Evolutionary conservation across 2,888 invertebrate species (phyloP).

Genomic region (Dicyrtoma fusca): DNA sequence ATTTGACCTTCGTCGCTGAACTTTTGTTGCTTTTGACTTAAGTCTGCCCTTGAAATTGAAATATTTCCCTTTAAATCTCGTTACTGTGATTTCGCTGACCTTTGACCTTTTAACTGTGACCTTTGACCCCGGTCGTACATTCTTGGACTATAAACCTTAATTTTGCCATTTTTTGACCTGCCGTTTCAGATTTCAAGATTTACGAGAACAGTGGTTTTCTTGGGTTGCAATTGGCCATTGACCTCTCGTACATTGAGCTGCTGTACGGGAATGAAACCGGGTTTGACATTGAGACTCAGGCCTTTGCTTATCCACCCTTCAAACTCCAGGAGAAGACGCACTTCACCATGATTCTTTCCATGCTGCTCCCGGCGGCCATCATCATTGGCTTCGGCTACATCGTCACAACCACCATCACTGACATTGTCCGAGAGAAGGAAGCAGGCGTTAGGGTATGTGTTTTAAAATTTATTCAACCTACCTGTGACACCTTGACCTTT

Average conservation of each 20-base stretch:
- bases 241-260: slow-evolving; percentile 23
- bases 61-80: too few species aligned
- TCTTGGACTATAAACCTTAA: too few species aligned
- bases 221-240: slow-evolving; percentile 39
- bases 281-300: slow-evolving; percentile 32
- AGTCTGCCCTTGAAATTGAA: too few species aligned
- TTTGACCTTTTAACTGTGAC: too few species aligned
- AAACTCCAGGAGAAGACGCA: slow-evolving; percentile 24
- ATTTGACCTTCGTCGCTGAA: too few species aligned
- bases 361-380: slow-evolving; percentile 37
- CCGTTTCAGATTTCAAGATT: slow-evolving; percentile 24
- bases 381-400: slow-evolving; percentile 36
- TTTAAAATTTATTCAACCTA: too few species aligned
- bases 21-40: too few species aligned
- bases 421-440: slow-evolving; percentile 33
- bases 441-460: slow-evolving; percentile 23
- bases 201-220: slow-evolving; percentile 42
- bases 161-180: not conserved
- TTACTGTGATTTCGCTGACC: too few species aligned
- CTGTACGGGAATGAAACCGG: not conserved
- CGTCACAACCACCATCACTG: slow-evolving; percentile 17
- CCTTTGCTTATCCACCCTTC: slow-evolving; percentile 39
- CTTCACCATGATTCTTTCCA: slow-evolving; percentile 36
- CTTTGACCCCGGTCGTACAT: too few species aligned
- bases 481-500: too few species aligned